phyloP scores from a whole-genome alignment of 2,113 vertebrate genomes.

The Zingel zingel region DNA sequence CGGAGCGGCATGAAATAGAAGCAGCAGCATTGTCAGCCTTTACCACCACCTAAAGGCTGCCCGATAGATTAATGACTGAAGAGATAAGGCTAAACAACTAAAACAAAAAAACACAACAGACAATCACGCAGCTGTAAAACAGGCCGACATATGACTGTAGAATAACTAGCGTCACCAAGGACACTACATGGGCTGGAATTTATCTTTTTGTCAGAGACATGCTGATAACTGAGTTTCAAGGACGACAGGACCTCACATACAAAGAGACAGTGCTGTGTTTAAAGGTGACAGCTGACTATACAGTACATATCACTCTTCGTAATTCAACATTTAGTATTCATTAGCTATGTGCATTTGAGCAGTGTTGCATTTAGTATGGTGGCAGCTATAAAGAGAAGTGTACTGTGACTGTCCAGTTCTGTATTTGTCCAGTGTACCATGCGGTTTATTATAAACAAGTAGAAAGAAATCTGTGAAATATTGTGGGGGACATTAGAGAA shows the following conservation, averaged over 20 bases:
- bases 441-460: constrained; percentile 42
- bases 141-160: constrained; percentile 34
- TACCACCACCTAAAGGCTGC: constrained; percentile 50
- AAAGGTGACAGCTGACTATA: constrained; percentile 51
- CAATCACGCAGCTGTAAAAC: constrained; percentile 53
- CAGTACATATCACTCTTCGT: constrained; percentile 72
- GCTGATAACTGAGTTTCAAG: constrained; percentile 14
- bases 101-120: constrained; percentile 31
- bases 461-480: constrained; percentile 52
- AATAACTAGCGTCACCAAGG: constrained; percentile 16
- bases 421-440: constrained; percentile 64
- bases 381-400: constrained; percentile 71
- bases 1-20: constrained; percentile 96
- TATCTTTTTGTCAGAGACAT: constrained; percentile 15
- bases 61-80: constrained; percentile 43
- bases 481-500: constrained; percentile 3
- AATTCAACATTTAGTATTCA: constrained; percentile 58
- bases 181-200: constrained; percentile 29
- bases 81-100: constrained; percentile 14
- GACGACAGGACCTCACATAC: constrained; percentile 37
- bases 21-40: constrained; percentile 31
- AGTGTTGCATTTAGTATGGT: constrained; percentile 69
- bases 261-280: constrained; percentile 16
- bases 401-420: constrained; percentile 68
- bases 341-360: constrained; percentile 67